These are phyloP conservation scores for Alaudala cheleensis DNA, from an alignment of 2,113 vertebrate genomes.

Conservation along the genomic window DNA sequence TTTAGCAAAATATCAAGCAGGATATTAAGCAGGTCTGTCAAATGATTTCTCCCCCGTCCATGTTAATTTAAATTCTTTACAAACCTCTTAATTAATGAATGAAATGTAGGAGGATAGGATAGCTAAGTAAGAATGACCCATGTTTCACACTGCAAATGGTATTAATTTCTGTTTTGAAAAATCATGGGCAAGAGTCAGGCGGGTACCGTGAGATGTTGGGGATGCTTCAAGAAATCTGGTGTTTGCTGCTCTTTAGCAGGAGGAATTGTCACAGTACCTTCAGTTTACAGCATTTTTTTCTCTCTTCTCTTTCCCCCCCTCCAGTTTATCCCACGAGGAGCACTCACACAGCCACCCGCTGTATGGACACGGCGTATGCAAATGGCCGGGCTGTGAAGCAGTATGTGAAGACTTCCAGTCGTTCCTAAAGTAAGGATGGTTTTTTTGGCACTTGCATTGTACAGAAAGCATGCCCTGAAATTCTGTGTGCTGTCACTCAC, in stretches of 20 bases:
- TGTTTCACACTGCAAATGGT: background rate
- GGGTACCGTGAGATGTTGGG: background rate
- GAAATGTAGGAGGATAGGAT: slow-evolving; percentile 52
- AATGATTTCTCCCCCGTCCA: slow-evolving; percentile 32
- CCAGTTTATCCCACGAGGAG: slow-evolving; percentile 89
- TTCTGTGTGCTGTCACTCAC: slow-evolving; percentile 14
- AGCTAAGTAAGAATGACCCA: slow-evolving; percentile 49
- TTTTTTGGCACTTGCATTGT: slow-evolving; percentile 19
- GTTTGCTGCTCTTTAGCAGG: background rate
- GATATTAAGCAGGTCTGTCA: slow-evolving; percentile 52
- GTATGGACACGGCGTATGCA: slow-evolving; percentile 97
- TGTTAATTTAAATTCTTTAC: slow-evolving; percentile 59
- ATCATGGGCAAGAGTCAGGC: background rate
- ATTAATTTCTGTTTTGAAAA: slow-evolving; percentile 48
- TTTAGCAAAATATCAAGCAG: slow-evolving; percentile 56
- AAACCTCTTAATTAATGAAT: slow-evolving; percentile 69
- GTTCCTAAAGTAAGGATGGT: slow-evolving; percentile 93
- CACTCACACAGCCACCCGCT: slow-evolving; percentile 90
- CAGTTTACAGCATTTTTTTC: background rate
- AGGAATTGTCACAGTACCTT: background rate
- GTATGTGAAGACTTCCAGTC: slow-evolving; percentile 97
- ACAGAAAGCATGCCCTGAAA: slow-evolving; percentile 26
- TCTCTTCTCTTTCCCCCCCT: slow-evolving; percentile 21
- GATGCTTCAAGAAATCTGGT: background rate
- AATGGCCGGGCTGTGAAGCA: slow-evolving; percentile 98